phyloP scores from a whole-genome alignment of 2,113 vertebrate species.

The Ivindomyrus marchei region DNA sequence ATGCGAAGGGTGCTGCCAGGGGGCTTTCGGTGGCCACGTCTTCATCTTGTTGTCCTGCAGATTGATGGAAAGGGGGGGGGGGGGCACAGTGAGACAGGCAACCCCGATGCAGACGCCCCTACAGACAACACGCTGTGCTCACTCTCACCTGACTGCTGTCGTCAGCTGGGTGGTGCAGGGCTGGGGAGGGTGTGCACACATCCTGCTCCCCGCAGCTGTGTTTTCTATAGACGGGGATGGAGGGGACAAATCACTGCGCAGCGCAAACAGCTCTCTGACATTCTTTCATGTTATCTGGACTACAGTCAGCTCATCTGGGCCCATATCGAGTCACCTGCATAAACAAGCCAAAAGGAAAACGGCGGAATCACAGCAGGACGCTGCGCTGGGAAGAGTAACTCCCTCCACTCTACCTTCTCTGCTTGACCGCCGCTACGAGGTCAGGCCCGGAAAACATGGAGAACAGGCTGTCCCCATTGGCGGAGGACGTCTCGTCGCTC shows the following conservation, averaged over 20 bases:
- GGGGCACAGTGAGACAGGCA: background rate
- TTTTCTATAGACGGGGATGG: constrained; percentile 63
- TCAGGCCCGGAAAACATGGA: constrained; percentile 99
- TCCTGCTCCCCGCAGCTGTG: constrained; percentile 96
- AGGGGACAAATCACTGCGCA: background rate
- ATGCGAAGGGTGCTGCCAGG: constrained; percentile 82
- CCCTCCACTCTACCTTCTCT: constrained; percentile 71
- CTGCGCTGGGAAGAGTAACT: background rate
- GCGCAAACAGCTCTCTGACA: background rate
- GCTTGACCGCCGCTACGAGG: constrained; percentile 94
- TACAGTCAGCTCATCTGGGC: background rate
- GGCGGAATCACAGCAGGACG: background rate
- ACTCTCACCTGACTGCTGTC: constrained; percentile 79
- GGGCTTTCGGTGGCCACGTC: constrained; percentile 97
- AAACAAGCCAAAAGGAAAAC: background rate
- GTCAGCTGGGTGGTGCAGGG: constrained; percentile 75
- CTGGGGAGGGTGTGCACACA: constrained; percentile 77
- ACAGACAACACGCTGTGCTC: background rate
- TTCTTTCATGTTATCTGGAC: background rate
- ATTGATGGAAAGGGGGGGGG: background rate
- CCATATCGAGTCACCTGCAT: background rate
- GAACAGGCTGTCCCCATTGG: constrained; percentile 94
- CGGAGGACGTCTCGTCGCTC: constrained; percentile 92
- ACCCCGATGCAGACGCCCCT: background rate
- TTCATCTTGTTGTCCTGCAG: constrained; percentile 94